A percentile compares a stretch with the other conserved stretches of the same genome.
phyloP scores from a whole-genome alignment of 2,797 vertebrate genomes.

The Rhyacichthys aspro region DNA sequence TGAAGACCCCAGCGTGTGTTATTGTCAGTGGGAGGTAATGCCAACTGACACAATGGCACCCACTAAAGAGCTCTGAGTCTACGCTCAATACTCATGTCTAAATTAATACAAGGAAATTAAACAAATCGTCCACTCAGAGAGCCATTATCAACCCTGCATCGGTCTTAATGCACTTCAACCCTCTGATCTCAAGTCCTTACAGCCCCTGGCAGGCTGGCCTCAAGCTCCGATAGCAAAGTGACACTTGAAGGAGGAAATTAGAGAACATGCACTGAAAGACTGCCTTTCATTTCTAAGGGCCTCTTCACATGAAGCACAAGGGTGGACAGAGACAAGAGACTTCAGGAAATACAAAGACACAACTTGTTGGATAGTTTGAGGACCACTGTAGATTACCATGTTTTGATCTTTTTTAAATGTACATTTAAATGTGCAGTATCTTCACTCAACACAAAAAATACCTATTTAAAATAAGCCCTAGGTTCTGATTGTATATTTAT shows the following conservation, averaged over 20 bases:
- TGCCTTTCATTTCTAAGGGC: constrained; percentile 63
- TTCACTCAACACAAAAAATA: no score
- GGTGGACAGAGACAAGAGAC: constrained; percentile 27
- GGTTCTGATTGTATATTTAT: no score
- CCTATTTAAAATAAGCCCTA: no score
- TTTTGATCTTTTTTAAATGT: background rate
- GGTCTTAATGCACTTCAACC: constrained; percentile 2
- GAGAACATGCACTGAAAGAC: constrained; percentile 56
- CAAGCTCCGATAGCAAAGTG: constrained; percentile 68
- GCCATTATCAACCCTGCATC: constrained; percentile 1
- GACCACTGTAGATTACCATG: constrained; percentile 17
- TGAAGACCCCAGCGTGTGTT: constrained; percentile 23
- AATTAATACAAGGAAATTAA: constrained; percentile 33
- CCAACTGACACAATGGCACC: constrained; percentile 26
- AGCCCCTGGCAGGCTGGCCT: constrained; percentile 52
- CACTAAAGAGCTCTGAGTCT: background rate
- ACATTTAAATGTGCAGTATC: no score
- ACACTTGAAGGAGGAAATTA: constrained; percentile 67
- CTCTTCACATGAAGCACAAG: constrained; percentile 52
- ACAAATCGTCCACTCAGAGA: constrained; percentile 18
- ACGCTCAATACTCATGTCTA: constrained; percentile 32
- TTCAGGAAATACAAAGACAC: constrained; percentile 61
- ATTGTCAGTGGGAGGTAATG: constrained; percentile 33
- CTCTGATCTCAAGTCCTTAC: constrained; percentile 55
- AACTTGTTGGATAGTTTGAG: constrained; percentile 36